A percentile compares a stretch with the other conserved stretches of the same genome.
Evolutionary conservation across 1,140 invertebrate genomes (phyloP).

Genomic region (Radopholus similis): DNA sequence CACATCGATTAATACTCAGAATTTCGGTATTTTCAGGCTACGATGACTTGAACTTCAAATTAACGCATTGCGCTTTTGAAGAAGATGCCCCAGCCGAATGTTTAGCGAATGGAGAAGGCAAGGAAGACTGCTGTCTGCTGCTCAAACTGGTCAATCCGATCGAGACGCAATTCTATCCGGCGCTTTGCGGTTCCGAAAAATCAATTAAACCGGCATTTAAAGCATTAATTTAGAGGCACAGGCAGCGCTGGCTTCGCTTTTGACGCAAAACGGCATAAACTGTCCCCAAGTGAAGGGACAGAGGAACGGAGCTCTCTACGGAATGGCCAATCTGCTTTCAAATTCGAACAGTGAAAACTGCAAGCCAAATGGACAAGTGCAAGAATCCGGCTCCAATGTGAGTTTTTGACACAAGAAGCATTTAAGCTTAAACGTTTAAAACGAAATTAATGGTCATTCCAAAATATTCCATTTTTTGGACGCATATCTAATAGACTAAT

Average conservation of each 20-base stretch:
- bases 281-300: background rate
- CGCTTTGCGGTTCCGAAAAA: background rate
- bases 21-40: background rate
- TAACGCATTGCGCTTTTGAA: background rate
- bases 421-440: too few relatives aligned
- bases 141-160: background rate
- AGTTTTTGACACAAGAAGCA: too few relatives aligned
- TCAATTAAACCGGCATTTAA: background rate
- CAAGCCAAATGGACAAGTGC: background rate
- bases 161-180: background rate
- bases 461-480: too few relatives aligned
- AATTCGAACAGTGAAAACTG: background rate
- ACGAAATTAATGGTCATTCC: too few relatives aligned
- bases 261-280: background rate
- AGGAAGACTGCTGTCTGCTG: background rate
- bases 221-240: background rate
- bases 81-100: too few relatives aligned
- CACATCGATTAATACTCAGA: background rate
- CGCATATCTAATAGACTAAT: too few relatives aligned
- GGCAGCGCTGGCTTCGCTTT: background rate
- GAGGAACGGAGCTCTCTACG: background rate
- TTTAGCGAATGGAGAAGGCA: background rate
- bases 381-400: background rate
- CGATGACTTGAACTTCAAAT: background rate
- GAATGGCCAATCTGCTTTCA: background rate